A percentile compares a stretch with the other conserved stretches of the same genome.
phyloP scores from a whole-genome alignment of 2,888 invertebrate species.

The Lutraria lutraria region DNA sequence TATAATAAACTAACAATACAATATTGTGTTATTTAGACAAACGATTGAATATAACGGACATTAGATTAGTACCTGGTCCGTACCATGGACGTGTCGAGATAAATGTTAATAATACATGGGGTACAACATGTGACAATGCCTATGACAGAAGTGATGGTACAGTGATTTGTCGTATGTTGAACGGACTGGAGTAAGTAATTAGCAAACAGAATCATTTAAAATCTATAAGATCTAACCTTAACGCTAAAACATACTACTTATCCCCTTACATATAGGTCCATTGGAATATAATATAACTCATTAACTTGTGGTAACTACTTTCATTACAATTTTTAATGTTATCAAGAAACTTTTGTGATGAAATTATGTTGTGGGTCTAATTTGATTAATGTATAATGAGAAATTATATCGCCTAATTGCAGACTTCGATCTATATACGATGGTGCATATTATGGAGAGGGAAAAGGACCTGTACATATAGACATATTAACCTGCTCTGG shows the following conservation, averaged over 20 bases:
- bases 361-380: neutral
- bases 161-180: neutral
- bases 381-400: neutral
- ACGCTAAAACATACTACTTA: neutral
- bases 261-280: neutral
- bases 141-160: neutral
- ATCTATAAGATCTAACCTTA: neutral
- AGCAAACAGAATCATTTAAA: neutral
- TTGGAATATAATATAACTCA: too few species aligned
- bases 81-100: slow-evolving; percentile 15
- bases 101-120: neutral
- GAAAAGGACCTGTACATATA: slow-evolving; percentile 32
- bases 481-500: slow-evolving; percentile 11
- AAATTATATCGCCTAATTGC: neutral
- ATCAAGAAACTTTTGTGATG: neutral
- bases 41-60: neutral
- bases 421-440: neutral
- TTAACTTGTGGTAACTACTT: too few species aligned
- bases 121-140: neutral
- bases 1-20: neutral
- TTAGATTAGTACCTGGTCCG: neutral
- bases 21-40: neutral
- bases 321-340: too few species aligned
- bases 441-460: slow-evolving; percentile 6
- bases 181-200: neutral